These are phyloP conservation scores for Noctilio leporinus DNA, from an alignment of 2,113 vertebrate genomes.

Conservation along the genomic window DNA sequence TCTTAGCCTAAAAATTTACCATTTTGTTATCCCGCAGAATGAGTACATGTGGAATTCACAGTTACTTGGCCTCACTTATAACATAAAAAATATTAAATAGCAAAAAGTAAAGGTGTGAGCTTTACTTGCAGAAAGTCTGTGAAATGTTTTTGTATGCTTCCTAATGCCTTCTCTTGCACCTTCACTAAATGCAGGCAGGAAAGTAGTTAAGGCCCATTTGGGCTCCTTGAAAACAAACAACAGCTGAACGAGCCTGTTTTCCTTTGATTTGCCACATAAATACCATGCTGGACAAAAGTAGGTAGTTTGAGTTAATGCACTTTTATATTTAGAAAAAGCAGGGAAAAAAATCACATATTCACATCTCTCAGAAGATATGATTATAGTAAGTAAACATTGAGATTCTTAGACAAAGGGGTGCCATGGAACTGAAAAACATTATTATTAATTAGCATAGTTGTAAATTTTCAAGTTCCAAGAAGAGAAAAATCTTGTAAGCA, in stretches of 20 bases:
- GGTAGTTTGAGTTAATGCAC: not conserved
- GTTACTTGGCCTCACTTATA: not conserved
- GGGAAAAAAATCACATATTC: not conserved
- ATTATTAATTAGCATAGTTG: constrained; percentile 8
- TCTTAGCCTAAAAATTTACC: not conserved
- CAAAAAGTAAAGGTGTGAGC: not conserved
- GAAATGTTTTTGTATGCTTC: not conserved
- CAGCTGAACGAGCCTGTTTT: not conserved
- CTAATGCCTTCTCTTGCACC: not conserved
- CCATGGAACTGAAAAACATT: not conserved
- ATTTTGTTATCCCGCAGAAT: not conserved
- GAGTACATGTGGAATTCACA: not conserved
- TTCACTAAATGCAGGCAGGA: not conserved
- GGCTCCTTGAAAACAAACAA: not conserved
- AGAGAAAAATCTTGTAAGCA: constrained; percentile 31
- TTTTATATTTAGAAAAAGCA: not conserved
- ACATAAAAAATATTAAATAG: not conserved
- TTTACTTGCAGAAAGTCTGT: not conserved
- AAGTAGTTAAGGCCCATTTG: too few relatives aligned
- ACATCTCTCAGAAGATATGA: not conserved
- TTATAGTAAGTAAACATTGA: constrained; percentile 30
- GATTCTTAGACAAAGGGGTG: constrained; percentile 49
- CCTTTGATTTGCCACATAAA: not conserved
- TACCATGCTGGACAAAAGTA: not conserved
- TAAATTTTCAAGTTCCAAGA: not conserved